Conservation (phyloP, 2,113 vertebrate species). For the Pseudorasbora parva region DNA sequence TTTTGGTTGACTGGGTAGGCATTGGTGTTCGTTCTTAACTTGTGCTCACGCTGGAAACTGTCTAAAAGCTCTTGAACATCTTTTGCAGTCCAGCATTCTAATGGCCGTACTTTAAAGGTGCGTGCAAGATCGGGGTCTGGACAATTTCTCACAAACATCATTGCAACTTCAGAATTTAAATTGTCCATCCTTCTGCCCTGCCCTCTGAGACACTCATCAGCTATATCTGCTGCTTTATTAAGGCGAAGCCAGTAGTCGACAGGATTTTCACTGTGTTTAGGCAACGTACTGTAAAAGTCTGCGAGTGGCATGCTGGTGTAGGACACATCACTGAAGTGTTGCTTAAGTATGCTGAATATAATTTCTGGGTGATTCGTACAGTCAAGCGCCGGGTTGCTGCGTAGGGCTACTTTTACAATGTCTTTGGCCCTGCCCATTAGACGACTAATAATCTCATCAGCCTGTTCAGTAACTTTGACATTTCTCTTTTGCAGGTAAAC, state of each 20-base stretch:
- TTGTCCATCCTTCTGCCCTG: constrained; percentile 38
- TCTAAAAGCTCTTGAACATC: constrained; percentile 40
- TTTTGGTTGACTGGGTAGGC: background rate
- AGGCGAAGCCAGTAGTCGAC: constrained; percentile 51
- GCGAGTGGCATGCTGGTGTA: background rate
- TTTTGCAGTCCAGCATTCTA: constrained; percentile 39
- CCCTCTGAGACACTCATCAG: constrained; percentile 39
- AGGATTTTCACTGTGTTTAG: constrained; percentile 17
- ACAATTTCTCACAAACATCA: constrained; percentile 51
- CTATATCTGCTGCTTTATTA: constrained; percentile 45
- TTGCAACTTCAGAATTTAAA: constrained; percentile 37
- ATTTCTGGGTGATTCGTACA: background rate
- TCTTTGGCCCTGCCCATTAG: constrained; percentile 46
- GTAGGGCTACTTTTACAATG: constrained; percentile 35
- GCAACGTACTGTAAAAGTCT: constrained; percentile 10
- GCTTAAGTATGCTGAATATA: constrained; percentile 26
- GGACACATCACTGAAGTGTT: constrained; percentile 39
- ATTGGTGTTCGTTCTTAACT: background rate
- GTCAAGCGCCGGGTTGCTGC: constrained; percentile 36
- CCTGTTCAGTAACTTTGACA: background rate
- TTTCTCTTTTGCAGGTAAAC: constrained; percentile 36
- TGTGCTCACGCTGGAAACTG: background rate
- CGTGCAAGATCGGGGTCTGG: constrained; percentile 8
- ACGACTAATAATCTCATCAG: constrained; percentile 19
- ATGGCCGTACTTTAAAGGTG: constrained; percentile 29